Conservation (phyloP, 2,888 invertebrate species). For the Notodonta dromedarius region DNA sequence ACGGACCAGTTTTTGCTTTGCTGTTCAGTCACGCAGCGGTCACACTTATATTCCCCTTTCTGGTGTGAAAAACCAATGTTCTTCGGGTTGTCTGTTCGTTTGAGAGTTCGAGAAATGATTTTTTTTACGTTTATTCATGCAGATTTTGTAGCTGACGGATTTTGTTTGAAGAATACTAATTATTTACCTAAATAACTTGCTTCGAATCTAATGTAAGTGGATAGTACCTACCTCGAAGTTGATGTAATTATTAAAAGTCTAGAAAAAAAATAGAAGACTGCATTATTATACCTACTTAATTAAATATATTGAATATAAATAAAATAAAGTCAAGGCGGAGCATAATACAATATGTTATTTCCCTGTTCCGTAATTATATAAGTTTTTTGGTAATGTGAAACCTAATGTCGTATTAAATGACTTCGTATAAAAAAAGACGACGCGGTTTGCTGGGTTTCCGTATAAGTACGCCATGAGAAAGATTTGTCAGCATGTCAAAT, state of each 20-base stretch:
- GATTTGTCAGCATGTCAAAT: constrained; percentile 32
- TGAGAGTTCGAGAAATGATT: constrained; percentile 20
- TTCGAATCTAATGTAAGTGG: no score
- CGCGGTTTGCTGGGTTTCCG: constrained; percentile 25
- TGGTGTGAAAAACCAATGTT: constrained; percentile 31
- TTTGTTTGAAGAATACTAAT: background rate
- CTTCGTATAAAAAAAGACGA: constrained; percentile 12
- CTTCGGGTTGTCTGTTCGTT: constrained; percentile 17
- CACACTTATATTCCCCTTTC: constrained; percentile 25
- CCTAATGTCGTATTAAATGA: constrained; percentile 1
- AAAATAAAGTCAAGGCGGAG: no score
- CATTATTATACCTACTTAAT: background rate
- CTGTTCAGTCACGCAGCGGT: constrained; percentile 38
- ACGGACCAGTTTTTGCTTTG: constrained; percentile 32
- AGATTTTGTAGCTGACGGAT: background rate
- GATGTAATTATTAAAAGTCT: no score
- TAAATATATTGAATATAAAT: no score
- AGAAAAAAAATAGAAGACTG: no score
- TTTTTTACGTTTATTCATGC: background rate
- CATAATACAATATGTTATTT: no score
- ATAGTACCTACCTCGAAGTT: no score
- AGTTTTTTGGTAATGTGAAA: constrained; percentile 2
- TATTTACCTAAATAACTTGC: no score
- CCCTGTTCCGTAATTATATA: background rate
- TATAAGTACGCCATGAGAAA: constrained; percentile 19